Evolutionary conservation across 2,797 vertebrate species (phyloP), one percentile per base, ranked within the genome.

Genomic region (Lepilemur ruficaudatus): DNA sequence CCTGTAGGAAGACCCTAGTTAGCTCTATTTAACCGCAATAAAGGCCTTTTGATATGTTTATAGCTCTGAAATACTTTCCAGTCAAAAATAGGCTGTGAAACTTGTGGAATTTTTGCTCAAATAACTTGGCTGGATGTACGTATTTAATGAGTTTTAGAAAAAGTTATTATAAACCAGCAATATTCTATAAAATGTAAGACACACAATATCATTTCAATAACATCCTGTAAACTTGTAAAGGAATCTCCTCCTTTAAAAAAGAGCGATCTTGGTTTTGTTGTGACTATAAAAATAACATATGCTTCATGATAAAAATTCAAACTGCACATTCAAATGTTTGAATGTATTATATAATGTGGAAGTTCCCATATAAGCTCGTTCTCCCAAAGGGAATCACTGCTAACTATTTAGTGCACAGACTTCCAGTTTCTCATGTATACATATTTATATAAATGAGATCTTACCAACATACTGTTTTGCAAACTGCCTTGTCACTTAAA

Each of bases 401-500:
- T 88, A 59, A 50, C 28, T 41, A 59, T 35, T 90, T 63, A 94
- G 46, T 41, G 32, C 55, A 78, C 43, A 87, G 25, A 75, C 48
- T 88, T 90, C 30, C 43, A 43, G 10, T 67, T 92, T 81, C 35
- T 76, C 73, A 43, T 59, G 18, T 46, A 69, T 63, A 65, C 32
- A 59, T 81, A 75, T 80, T 84, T 65, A 87, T 70, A 38, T 76
- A 76, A 81, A 72, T 92, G 69, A 41, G 20, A 38, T 94, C 73
- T 78, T 85, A 70, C 11, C 46, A 69, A 50, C 25, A 52, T 57
- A 76, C 32, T 86, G 15, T 78, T 85, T 89, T 90, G 78, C 81
- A 76, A 91, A 76, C 25, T 72, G 46, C 32, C 70, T 96, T 96
- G 23, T 59, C 46, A 35, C 79, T 93, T 95, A 89, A 25, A 92